Evolutionary conservation across 1,140 invertebrate genomes (phyloP).

Genomic region (Achroia grisella): DNA sequence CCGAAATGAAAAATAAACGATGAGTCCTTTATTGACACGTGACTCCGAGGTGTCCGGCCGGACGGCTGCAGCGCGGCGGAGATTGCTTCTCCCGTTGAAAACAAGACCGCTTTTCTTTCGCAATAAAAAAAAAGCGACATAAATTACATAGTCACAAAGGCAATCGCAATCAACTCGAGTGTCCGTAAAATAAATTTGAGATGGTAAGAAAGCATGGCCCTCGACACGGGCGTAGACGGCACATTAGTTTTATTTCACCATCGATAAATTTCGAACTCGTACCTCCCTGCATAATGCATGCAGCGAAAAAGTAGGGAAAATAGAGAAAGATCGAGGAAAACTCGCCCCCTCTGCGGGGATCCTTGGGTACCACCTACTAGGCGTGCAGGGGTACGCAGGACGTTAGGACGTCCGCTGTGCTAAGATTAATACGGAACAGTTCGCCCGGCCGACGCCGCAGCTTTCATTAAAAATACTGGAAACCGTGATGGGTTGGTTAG

Average conservation of each 20-base stretch:
- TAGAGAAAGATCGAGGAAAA: slow-evolving; percentile 55
- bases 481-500: slow-evolving; percentile 45
- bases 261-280: slow-evolving; percentile 49
- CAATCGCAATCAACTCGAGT: slow-evolving; percentile 1
- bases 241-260: slow-evolving; percentile 45
- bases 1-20: slow-evolving; percentile 62
- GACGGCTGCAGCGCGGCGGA: background rate
- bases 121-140: background rate
- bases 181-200: background rate
- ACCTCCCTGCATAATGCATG: slow-evolving; percentile 57
- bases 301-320: slow-evolving; percentile 54
- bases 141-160: background rate
- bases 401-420: slow-evolving; percentile 50
- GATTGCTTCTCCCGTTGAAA: slow-evolving; percentile 1
- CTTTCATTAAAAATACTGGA: slow-evolving; percentile 65
- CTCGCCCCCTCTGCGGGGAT: slow-evolving; percentile 44
- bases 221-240: slow-evolving; percentile 9
- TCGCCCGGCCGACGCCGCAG: slow-evolving; percentile 58
- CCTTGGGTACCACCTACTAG: slow-evolving; percentile 58
- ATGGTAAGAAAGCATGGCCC: slow-evolving; percentile 1
- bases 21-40: slow-evolving; percentile 45
- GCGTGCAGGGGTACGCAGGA: slow-evolving; percentile 51
- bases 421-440: slow-evolving; percentile 66
- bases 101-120: background rate
- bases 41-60: slow-evolving; percentile 19